These are phyloP conservation scores for Girardinus metallicus DNA, from an alignment of 2,797 vertebrate species.

Conservation along the genomic window DNA sequence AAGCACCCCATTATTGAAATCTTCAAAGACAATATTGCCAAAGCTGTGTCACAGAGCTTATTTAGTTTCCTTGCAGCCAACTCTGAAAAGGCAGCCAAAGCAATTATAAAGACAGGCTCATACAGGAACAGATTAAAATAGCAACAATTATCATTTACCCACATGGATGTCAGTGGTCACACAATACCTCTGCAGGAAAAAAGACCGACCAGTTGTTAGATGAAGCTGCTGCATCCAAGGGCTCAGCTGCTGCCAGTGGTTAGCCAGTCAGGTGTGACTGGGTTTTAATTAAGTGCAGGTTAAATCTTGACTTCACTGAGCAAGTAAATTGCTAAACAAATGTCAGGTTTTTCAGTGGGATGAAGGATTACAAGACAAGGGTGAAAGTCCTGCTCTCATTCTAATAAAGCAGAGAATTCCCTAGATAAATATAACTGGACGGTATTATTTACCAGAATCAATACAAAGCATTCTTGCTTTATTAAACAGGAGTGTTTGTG, in stretches of 20 bases:
- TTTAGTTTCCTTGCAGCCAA: slow-evolving; percentile 32
- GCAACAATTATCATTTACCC: slow-evolving; percentile 36
- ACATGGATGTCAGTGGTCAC: slow-evolving; percentile 13
- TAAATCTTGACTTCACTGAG: slow-evolving; percentile 43
- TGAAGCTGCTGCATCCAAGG: slow-evolving; percentile 31
- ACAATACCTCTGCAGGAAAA: slow-evolving; percentile 28
- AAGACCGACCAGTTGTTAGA: slow-evolving; percentile 42
- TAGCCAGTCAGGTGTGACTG: slow-evolving; percentile 45
- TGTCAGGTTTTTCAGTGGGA: slow-evolving; percentile 43
- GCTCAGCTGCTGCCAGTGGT: slow-evolving; percentile 51
- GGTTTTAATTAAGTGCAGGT: slow-evolving; percentile 62
- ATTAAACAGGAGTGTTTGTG: background rate
- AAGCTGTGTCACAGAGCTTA: slow-evolving; percentile 6
- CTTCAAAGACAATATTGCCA: slow-evolving; percentile 26
- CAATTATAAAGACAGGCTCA: slow-evolving; percentile 49
- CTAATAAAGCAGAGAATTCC: slow-evolving; percentile 37
- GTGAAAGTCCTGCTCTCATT: slow-evolving; percentile 3
- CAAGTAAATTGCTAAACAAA: slow-evolving; percentile 48
- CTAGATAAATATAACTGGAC: slow-evolving; percentile 27
- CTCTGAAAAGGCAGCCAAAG: slow-evolving; percentile 24
- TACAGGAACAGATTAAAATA: slow-evolving; percentile 55
- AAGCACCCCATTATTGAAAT: slow-evolving; percentile 1
- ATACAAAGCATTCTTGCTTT: background rate
- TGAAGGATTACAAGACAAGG: slow-evolving; percentile 12
- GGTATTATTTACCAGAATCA: slow-evolving; percentile 22